Evolutionary conservation across 2,113 vertebrate genomes (phyloP).

Genomic region (Tor tambroides): DNA sequence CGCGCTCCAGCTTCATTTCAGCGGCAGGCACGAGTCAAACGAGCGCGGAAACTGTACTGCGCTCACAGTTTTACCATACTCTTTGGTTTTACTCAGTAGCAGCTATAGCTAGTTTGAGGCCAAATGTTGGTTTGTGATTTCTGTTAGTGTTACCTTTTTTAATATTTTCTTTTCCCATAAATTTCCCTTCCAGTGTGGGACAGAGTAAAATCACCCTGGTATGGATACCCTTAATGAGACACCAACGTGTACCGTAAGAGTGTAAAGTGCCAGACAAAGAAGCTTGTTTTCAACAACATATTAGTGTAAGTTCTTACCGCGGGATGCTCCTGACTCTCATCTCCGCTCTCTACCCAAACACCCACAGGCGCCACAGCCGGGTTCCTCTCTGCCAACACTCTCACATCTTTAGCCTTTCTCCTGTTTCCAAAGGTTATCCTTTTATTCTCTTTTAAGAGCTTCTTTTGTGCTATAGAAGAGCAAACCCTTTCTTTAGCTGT

Average conservation of each 20-base stretch:
- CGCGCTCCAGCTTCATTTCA: no score
- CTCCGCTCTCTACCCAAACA: slow-evolving; percentile 85
- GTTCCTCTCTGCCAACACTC: slow-evolving; percentile 80
- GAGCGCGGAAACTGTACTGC: no score
- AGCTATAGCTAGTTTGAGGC: neutral
- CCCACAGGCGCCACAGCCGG: slow-evolving; percentile 78
- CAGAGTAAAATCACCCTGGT: neutral
- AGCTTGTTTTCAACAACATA: neutral
- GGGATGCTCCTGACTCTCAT: slow-evolving; percentile 56
- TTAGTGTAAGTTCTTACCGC: slow-evolving; percentile 61
- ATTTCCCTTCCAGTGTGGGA: no score
- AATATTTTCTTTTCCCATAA: no score
- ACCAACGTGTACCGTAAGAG: neutral
- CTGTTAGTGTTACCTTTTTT: neutral
- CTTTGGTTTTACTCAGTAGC: neutral
- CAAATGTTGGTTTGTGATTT: neutral
- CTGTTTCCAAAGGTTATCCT: neutral
- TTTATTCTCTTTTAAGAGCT: slow-evolving; percentile 24
- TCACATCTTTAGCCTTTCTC: slow-evolving; percentile 12
- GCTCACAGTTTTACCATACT: no score
- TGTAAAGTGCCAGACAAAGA: neutral
- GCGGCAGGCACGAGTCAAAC: no score
- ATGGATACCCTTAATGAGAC: neutral
- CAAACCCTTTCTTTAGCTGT: neutral
- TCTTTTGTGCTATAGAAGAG: neutral